A percentile compares a stretch with the other conserved stretches of the same genome.
phyloP scores from a whole-genome alignment of 2,797 vertebrate species.

The Cynodonichthys magdalenae region DNA sequence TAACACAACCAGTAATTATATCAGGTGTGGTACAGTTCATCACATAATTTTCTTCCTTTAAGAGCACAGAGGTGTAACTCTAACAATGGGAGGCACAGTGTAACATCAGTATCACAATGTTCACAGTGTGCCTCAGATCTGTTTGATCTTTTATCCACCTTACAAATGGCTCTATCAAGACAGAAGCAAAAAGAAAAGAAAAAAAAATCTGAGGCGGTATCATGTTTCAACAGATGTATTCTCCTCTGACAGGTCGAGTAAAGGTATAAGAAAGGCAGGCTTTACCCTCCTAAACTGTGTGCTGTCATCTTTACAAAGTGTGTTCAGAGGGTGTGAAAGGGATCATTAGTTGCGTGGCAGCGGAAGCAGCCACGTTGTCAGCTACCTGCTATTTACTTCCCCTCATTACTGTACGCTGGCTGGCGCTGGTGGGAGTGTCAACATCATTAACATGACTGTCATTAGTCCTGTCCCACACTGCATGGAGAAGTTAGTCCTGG shows the following conservation, averaged over 20 bases:
- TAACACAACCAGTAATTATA: too few species aligned
- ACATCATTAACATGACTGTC: slow-evolving; percentile 85
- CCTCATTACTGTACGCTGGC: slow-evolving; percentile 75
- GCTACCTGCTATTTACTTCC: slow-evolving; percentile 81
- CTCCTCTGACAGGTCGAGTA: slow-evolving; percentile 57
- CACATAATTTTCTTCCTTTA: not conserved
- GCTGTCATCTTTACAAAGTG: slow-evolving; percentile 77
- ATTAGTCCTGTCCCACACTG: slow-evolving; percentile 79
- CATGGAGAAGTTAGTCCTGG: slow-evolving; percentile 70
- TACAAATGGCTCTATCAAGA: slow-evolving; percentile 1
- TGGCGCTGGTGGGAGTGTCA: slow-evolving; percentile 81
- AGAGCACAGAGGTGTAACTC: slow-evolving; percentile 5
- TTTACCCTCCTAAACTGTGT: slow-evolving; percentile 73
- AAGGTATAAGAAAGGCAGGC: slow-evolving; percentile 66
- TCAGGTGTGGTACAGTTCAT: not conserved
- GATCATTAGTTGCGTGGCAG: slow-evolving; percentile 74
- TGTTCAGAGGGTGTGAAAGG: slow-evolving; percentile 75
- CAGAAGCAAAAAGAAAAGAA: slow-evolving; percentile 3
- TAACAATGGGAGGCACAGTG: not conserved
- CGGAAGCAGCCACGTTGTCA: slow-evolving; percentile 72
- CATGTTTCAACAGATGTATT: slow-evolving; percentile 52
- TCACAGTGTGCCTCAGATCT: not conserved
- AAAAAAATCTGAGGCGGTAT: slow-evolving; percentile 16
- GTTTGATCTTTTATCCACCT: slow-evolving; percentile 7
- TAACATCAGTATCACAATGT: slow-evolving; percentile 12